Evolutionary conservation across 2,888 invertebrate genomes (phyloP).

Genomic region (Pyrochroa serraticornis): DNA sequence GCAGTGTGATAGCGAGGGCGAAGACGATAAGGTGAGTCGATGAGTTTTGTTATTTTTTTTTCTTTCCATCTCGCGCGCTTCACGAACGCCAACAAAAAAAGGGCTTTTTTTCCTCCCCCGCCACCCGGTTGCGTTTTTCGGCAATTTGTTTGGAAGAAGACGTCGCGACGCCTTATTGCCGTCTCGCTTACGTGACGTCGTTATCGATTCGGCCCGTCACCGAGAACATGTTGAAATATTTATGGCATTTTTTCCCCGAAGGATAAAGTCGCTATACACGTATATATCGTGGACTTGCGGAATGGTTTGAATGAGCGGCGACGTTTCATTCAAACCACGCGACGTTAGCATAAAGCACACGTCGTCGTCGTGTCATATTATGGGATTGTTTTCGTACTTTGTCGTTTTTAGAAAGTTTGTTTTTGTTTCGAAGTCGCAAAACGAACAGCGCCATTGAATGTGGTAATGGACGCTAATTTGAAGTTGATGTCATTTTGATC

Average conservation of each 20-base stretch:
- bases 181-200: background rate
- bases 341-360: constrained; percentile 21
- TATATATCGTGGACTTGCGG: too few species aligned
- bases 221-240: constrained; percentile 15
- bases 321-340: background rate
- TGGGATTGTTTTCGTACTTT: too few species aligned
- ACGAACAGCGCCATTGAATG: background rate
- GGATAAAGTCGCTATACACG: too few species aligned
- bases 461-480: constrained; percentile 2
- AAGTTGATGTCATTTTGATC: constrained; percentile 11
- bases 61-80: background rate
- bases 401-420: background rate
- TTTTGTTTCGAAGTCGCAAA: constrained; percentile 1
- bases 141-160: too few species aligned
- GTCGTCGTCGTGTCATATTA: constrained; percentile 1
- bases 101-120: background rate
- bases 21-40: constrained; percentile 84
- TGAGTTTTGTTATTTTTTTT: constrained; percentile 13
- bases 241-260: constrained; percentile 15
- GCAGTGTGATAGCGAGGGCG: constrained; percentile 93
- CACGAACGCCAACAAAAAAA: background rate
- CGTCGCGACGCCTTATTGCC: too few species aligned
- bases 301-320: too few species aligned
- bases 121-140: background rate
- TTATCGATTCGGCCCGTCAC: constrained; percentile 16